These are phyloP conservation scores for Lineus longissimus DNA, from an alignment of 1,140 invertebrate genomes.

Conservation along the genomic window DNA sequence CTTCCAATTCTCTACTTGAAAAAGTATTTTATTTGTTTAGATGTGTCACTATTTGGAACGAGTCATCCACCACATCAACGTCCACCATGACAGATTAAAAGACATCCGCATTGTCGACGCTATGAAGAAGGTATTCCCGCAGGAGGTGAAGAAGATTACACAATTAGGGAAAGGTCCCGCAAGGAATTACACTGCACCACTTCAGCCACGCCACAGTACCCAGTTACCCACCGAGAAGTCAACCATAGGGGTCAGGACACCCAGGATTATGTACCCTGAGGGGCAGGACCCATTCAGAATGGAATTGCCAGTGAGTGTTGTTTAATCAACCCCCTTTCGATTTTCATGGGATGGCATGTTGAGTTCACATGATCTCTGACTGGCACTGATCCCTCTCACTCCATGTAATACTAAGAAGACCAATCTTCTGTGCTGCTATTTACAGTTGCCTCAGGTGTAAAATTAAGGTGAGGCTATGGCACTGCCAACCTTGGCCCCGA, in stretches of 20 bases:
- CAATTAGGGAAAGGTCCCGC: neutral
- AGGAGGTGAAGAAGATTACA: conserved; percentile 18
- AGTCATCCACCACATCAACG: conserved; percentile 25
- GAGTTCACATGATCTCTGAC: too few relatives aligned
- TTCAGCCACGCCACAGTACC: neutral
- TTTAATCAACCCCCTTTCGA: too few relatives aligned
- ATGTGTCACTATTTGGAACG: conserved; percentile 37
- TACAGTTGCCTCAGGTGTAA: too few relatives aligned
- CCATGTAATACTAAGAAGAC: too few relatives aligned
- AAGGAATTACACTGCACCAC: neutral
- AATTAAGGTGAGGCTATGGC: too few relatives aligned
- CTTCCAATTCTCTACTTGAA: neutral
- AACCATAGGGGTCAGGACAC: neutral
- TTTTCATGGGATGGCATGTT: too few relatives aligned
- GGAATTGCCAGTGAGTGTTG: neutral
- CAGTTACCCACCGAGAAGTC: neutral
- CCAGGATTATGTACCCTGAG: neutral
- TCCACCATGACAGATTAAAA: conserved; percentile 34
- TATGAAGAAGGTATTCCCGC: conserved; percentile 30
- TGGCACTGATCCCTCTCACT: too few relatives aligned
- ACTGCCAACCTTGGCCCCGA: too few relatives aligned
- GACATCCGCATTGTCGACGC: conserved; percentile 32
- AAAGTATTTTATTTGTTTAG: conserved; percentile 18
- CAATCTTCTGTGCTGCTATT: too few relatives aligned
- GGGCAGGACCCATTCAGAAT: neutral